Evolutionary conservation across 2,888 invertebrate species (phyloP).

Genomic region (Apomyelois bistriatella): DNA sequence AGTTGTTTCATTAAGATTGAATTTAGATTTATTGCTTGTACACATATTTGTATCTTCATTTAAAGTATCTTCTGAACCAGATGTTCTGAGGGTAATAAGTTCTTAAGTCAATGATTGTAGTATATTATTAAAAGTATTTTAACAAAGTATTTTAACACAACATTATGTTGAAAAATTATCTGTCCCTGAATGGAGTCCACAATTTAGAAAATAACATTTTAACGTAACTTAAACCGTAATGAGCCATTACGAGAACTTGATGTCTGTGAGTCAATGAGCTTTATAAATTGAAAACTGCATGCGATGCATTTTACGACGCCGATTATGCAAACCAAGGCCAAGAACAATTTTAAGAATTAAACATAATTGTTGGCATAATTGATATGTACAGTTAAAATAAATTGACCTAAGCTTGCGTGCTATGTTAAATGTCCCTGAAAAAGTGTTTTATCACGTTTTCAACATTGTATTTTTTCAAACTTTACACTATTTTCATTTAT

Average conservation of each 20-base stretch:
- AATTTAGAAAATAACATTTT: conserved; percentile 36
- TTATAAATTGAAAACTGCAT: conserved; percentile 57
- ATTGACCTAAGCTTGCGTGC: conserved; percentile 15
- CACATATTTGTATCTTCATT: too few relatives aligned
- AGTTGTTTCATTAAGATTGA: too few relatives aligned
- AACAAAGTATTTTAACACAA: neutral
- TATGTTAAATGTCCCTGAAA: conserved; percentile 11
- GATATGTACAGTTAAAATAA: conserved; percentile 9
- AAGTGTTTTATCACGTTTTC: neutral
- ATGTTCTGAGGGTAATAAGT: neutral
- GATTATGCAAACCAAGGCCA: conserved; percentile 44
- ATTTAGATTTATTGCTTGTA: too few relatives aligned
- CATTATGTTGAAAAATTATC: too few relatives aligned
- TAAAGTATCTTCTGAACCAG: neutral
- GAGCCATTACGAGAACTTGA: conserved; percentile 35
- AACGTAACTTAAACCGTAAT: conserved; percentile 32
- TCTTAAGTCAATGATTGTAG: neutral
- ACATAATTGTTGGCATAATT: conserved; percentile 1
- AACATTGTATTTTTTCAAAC: neutral
- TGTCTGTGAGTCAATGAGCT: conserved; percentile 76
- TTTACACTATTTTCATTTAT: conserved; percentile 1
- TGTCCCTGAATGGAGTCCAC: conserved; percentile 1
- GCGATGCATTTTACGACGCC: conserved; percentile 47
- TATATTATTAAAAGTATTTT: neutral
- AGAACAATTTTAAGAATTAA: conserved; percentile 4